A percentile compares a stretch with the other conserved stretches of the same genome.
phyloP scores from a whole-genome alignment of 2,113 vertebrate species.

The Bujurquina vittata region DNA sequence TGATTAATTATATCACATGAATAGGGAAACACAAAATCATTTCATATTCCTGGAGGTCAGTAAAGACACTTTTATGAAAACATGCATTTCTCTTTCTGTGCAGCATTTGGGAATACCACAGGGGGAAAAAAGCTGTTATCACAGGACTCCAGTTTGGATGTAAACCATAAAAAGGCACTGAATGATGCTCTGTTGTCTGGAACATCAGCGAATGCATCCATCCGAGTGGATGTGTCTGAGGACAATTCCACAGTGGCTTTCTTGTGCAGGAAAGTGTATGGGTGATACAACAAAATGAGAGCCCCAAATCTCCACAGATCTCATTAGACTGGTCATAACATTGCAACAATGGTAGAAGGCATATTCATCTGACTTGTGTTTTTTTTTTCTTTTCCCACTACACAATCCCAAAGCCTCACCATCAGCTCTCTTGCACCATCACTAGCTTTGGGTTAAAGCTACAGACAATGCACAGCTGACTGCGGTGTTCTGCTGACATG shows the following conservation, averaged over 20 bases:
- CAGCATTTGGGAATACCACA: conserved; percentile 12
- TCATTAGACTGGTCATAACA: conserved; percentile 76
- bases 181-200: conserved; percentile 60
- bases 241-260: conserved; percentile 63
- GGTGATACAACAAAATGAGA: conserved; percentile 67
- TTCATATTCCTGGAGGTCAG: conserved; percentile 22
- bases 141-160: conserved; percentile 33
- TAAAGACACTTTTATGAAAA: conserved; percentile 9
- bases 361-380: conserved; percentile 66
- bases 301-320: conserved; percentile 75
- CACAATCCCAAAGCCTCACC: conserved; percentile 38
- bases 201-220: conserved; percentile 70
- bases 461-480: conserved; percentile 22
- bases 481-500: conserved; percentile 38
- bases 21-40: conserved; percentile 18
- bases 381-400: not conserved
- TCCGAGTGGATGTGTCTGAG: conserved; percentile 68
- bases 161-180: conserved; percentile 42
- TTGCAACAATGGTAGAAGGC: conserved; percentile 64
- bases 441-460: conserved; percentile 35
- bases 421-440: conserved; percentile 56
- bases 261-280: conserved; percentile 52
- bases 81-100: conserved; percentile 31
- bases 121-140: conserved; percentile 13
- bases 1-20: conserved; percentile 33